phyloP scores from a whole-genome alignment of 2,888 invertebrate species.

The Ariolimax columbianus region DNA sequence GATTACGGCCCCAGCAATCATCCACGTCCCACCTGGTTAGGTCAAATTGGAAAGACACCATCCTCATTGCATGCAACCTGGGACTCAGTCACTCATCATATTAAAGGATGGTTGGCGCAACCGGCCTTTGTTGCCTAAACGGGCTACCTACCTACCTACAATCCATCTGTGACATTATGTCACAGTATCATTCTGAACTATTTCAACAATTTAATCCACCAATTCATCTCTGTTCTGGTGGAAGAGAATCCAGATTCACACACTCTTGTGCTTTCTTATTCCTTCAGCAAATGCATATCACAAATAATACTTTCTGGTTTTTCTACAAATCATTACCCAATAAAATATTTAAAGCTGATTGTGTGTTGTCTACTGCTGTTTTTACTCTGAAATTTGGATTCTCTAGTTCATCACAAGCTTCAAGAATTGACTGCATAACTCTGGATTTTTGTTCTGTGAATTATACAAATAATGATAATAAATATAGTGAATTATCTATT shows the following conservation, averaged over 20 bases:
- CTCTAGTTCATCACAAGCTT: slow-evolving; percentile 45
- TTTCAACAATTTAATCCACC: neutral
- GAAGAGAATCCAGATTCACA: neutral
- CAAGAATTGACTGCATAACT: slow-evolving; percentile 44
- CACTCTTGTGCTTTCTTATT: neutral
- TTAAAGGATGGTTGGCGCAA: too few species aligned
- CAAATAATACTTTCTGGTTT: neutral
- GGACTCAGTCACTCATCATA: too few species aligned
- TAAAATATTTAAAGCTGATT: slow-evolving; percentile 16
- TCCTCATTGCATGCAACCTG: too few species aligned
- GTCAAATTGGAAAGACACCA: too few species aligned
- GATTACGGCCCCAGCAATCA: too few species aligned
- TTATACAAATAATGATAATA: neutral
- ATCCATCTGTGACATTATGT: neutral
- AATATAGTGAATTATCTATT: neutral
- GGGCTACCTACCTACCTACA: neutral
- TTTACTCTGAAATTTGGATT: neutral
- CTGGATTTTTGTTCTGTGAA: slow-evolving; percentile 48
- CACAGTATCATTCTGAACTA: neutral
- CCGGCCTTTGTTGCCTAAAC: too few species aligned
- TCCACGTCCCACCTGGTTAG: too few species aligned
- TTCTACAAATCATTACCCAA: neutral
- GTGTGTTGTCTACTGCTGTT: neutral
- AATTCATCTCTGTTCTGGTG: neutral
- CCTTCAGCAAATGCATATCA: neutral